Percentiles rank a stretch among this genome's conserved stretches.
These are phyloP conservation scores for Callinectes sapidus DNA, from an alignment of 2,888 invertebrate species.

Conservation along the genomic window DNA sequence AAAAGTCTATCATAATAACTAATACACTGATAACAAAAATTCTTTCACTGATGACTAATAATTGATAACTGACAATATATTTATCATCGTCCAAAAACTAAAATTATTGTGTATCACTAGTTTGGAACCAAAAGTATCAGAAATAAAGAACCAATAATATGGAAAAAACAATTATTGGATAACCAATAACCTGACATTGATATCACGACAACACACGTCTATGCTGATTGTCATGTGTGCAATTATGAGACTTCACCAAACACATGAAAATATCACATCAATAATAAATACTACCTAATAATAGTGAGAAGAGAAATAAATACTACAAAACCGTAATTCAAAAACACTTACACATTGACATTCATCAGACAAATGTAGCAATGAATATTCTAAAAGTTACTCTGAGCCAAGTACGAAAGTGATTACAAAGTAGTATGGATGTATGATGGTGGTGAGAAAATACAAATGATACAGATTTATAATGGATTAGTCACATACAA, in stretches of 20 bases:
- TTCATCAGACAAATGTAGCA: neutral
- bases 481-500: neutral
- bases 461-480: neutral
- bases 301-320: neutral
- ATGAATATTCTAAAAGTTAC: neutral
- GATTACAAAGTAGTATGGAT: neutral
- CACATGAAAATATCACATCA: neutral
- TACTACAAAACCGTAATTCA: neutral
- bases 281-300: neutral
- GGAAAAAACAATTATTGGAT: too few species aligned
- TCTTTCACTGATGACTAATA: too few species aligned
- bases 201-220: too few species aligned
- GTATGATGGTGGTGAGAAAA: neutral
- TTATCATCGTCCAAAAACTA: too few species aligned
- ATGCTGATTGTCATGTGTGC: neutral
- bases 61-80: too few species aligned
- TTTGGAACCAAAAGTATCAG: too few species aligned
- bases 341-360: neutral
- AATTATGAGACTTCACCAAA: neutral
- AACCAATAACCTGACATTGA: too few species aligned
- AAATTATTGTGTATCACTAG: too few species aligned
- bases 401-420: neutral
- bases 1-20: too few species aligned
- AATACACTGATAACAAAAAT: too few species aligned
- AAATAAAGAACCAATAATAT: too few species aligned